Percentiles rank a stretch among this genome's conserved stretches.
Conservation (phyloP, 37 sponge, comb jelly and placozoan genomes). For the Beroe forskalii region DNA sequence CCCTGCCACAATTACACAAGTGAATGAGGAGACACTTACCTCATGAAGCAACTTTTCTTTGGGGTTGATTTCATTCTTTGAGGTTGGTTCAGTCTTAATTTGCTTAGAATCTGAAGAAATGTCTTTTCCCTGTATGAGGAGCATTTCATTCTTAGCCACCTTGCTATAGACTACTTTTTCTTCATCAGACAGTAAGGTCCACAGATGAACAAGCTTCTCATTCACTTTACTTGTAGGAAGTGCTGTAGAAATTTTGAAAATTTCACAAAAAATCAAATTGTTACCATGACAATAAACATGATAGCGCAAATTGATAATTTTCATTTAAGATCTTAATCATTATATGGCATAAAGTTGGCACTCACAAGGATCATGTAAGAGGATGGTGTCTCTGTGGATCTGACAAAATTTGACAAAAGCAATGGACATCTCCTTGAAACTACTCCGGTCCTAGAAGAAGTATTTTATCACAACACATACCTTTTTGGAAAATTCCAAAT, state of each 20-base stretch:
- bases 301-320: too few species aligned
- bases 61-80: not conserved
- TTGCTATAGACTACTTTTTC: conserved; percentile 59
- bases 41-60: not conserved
- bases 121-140: conserved; percentile 48
- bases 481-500: too few species aligned
- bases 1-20: too few species aligned
- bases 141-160: conserved; percentile 54
- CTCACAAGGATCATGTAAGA: conserved; percentile 58
- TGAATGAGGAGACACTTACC: not conserved
- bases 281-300: too few species aligned
- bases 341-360: too few species aligned
- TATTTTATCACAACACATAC: too few species aligned
- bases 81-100: not conserved
- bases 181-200: conserved; percentile 29
- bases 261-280: too few species aligned
- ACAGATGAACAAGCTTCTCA: conserved; percentile 53
- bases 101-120: not conserved
- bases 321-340: too few species aligned
- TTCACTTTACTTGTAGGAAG: not conserved
- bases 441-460: not conserved
- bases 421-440: conserved; percentile 35
- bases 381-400: conserved; percentile 46
- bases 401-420: conserved; percentile 64
- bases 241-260: conserved; percentile 9